phyloP scores from a whole-genome alignment of 2,113 vertebrate species.

The Craseonycteris thonglongyai region DNA sequence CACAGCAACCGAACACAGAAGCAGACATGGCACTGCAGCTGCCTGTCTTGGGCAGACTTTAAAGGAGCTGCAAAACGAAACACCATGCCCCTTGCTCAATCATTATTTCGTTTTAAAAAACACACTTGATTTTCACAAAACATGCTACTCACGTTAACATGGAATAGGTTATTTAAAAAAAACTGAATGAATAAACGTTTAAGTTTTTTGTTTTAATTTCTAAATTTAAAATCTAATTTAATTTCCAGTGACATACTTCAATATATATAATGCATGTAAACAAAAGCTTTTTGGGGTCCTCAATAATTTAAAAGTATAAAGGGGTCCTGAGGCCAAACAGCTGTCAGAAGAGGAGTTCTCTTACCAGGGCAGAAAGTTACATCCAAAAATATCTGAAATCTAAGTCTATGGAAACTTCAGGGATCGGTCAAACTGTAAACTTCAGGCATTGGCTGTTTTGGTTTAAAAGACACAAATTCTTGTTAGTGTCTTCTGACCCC shows the following conservation, averaged over 20 bases:
- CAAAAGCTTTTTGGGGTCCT: not conserved
- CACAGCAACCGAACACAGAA: not conserved
- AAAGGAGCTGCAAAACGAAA: not conserved
- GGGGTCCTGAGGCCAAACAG: not conserved
- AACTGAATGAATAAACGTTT: not conserved
- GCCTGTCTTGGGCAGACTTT: not conserved
- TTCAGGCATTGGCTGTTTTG: slow-evolving; percentile 45
- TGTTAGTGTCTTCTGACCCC: slow-evolving; percentile 25
- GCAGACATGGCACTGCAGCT: not conserved
- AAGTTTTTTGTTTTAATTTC: not conserved
- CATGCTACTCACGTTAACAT: not conserved
- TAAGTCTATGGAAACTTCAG: slow-evolving; percentile 43
- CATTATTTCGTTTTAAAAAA: not conserved
- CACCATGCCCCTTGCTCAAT: not conserved
- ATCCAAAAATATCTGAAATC: slow-evolving; percentile 19
- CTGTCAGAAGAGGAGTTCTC: slow-evolving; percentile 8
- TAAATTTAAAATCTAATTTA: not conserved
- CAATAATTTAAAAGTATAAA: not conserved
- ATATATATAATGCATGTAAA: not conserved
- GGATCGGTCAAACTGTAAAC: slow-evolving; percentile 1
- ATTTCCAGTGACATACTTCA: not conserved
- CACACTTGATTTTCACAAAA: not conserved
- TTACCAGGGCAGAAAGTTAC: not conserved
- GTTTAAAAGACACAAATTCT: slow-evolving; percentile 48
- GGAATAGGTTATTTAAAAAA: not conserved